These are phyloP conservation scores for Amphipoea lucens DNA, from an alignment of 2,888 invertebrate species.

Conservation along the genomic window DNA sequence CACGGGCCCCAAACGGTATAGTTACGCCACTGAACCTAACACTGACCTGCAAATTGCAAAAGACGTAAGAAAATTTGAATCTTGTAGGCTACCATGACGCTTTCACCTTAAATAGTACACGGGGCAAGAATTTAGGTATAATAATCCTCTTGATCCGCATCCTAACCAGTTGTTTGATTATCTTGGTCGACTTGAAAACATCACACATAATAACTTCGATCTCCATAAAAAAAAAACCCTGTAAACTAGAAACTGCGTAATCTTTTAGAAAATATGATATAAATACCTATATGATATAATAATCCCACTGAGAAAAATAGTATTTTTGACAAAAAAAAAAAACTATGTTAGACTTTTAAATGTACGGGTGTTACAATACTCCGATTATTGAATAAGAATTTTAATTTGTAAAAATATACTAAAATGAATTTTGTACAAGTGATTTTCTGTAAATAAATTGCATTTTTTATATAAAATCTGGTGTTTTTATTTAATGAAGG, in stretches of 20 bases:
- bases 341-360: slow-evolving; percentile 26
- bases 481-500: not conserved
- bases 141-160: no score
- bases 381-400: slow-evolving; percentile 58
- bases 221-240: not conserved
- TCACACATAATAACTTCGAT: not conserved
- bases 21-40: no score
- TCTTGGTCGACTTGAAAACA: not conserved
- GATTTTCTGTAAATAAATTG: slow-evolving; percentile 75
- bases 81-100: no score
- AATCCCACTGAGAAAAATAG: slow-evolving; percentile 56
- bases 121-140: no score
- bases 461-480: slow-evolving; percentile 69
- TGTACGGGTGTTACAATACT: slow-evolving; percentile 69
- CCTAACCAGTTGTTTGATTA: not conserved
- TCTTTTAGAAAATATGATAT: slow-evolving; percentile 9
- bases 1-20: no score
- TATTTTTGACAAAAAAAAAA: slow-evolving; percentile 50
- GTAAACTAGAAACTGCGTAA: slow-evolving; percentile 25
- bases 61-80: no score
- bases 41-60: no score
- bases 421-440: slow-evolving; percentile 72
- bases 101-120: no score
- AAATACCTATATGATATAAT: slow-evolving; percentile 22
- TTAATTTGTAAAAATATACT: slow-evolving; percentile 65